Evolutionary conservation across 2,797 vertebrate genomes (phyloP).

Genomic region (Ispidina lecontei): DNA sequence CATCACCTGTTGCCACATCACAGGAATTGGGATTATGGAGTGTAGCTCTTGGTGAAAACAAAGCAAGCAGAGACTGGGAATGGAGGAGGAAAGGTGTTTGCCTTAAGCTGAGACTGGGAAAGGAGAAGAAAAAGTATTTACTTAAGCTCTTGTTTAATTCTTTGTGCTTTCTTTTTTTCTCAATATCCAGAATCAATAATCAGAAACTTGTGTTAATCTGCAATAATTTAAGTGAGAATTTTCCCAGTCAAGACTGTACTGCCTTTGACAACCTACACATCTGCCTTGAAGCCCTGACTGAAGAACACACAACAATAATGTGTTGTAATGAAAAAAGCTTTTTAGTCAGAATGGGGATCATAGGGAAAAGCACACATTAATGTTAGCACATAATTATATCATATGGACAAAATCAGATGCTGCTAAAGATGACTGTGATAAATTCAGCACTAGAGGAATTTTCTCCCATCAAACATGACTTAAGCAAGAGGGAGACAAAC

Average conservation of each 20-base stretch:
- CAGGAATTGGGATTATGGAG: not conserved
- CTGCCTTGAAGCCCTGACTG: not conserved
- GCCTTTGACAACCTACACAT: not conserved
- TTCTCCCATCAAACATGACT: not conserved
- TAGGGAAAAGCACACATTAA: constrained; percentile 29
- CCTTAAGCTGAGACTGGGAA: not conserved
- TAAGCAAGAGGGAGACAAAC: not conserved
- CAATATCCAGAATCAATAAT: not conserved
- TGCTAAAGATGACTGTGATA: not conserved
- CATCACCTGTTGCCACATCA: not conserved
- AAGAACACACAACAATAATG: constrained; percentile 39
- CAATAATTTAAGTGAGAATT: not conserved
- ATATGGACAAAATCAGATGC: constrained; percentile 26
- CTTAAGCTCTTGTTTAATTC: not conserved
- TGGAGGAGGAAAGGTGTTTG: not conserved
- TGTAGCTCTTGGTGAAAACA: rapidly evolving
- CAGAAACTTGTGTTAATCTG: not conserved
- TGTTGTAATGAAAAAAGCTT: constrained; percentile 32
- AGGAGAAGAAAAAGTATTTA: not conserved
- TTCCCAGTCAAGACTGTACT: not conserved
- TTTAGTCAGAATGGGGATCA: constrained; percentile 42
- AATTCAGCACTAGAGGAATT: not conserved
- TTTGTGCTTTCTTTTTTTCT: not conserved
- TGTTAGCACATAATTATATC: constrained; percentile 14
- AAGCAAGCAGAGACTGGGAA: not conserved